phyloP scores from a whole-genome alignment of 92 coral and sea anemone species.

The Actinernus sp. region DNA sequence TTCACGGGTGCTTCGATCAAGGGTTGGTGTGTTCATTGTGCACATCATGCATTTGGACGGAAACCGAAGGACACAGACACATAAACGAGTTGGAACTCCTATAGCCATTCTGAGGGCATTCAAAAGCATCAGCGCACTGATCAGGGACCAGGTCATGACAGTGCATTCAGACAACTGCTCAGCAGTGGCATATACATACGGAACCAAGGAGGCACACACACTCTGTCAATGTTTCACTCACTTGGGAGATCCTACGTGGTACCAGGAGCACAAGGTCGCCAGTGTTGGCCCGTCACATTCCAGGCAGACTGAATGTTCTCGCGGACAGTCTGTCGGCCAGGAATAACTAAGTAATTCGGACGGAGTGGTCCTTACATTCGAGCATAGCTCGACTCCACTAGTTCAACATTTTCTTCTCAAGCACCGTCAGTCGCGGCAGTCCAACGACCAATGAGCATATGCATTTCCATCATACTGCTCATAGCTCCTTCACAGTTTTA shows the following conservation, averaged over 20 bases:
- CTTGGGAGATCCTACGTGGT: slow-evolving; percentile 5
- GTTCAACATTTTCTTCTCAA: too few species aligned
- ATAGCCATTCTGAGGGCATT: slow-evolving; percentile 10
- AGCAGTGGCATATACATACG: slow-evolving; percentile 29
- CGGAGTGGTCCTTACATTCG: slow-evolving; percentile 32
- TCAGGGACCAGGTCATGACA: slow-evolving; percentile 20
- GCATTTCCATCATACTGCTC: slow-evolving; percentile 48
- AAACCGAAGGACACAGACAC: too few species aligned
- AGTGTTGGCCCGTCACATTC: slow-evolving; percentile 17
- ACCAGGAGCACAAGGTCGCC: slow-evolving; percentile 17
- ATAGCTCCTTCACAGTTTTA: slow-evolving; percentile 15
- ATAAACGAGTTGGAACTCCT: slow-evolving; percentile 13
- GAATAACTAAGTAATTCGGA: slow-evolving; percentile 7
- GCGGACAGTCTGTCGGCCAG: slow-evolving; percentile 38
- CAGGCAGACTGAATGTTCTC: slow-evolving; percentile 26
- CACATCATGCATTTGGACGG: too few species aligned
- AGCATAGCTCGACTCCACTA: slow-evolving; percentile 19
- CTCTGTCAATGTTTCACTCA: slow-evolving; percentile 13
- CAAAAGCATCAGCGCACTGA: background rate
- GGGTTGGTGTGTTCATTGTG: too few species aligned
- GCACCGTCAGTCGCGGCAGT: too few species aligned
- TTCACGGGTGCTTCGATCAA: slow-evolving; percentile 3
- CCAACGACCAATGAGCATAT: slow-evolving; percentile 25
- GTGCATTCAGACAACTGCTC: slow-evolving; percentile 37
- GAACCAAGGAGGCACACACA: too few species aligned